phyloP scores from a whole-genome alignment of 2,797 vertebrate genomes.

The Chelmon rostratus region DNA sequence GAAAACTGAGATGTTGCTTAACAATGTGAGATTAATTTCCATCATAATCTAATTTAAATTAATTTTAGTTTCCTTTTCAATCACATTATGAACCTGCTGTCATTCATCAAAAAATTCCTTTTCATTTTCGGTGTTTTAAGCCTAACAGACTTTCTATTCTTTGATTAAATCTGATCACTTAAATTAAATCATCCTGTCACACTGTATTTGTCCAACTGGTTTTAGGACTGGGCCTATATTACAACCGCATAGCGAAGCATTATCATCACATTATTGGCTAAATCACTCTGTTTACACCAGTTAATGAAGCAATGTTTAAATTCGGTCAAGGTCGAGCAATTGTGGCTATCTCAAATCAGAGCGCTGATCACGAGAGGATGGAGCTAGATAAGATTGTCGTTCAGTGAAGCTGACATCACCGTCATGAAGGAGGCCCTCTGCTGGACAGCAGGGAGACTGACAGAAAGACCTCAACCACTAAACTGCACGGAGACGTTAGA shows the following conservation, averaged over 20 bases:
- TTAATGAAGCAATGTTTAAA: background rate
- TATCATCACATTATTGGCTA: background rate
- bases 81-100: background rate
- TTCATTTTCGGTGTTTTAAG: background rate
- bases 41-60: background rate
- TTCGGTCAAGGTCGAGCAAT: background rate
- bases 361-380: background rate
- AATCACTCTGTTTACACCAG: background rate
- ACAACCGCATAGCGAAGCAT: background rate
- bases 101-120: background rate
- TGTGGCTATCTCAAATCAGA: background rate
- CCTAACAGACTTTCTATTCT: background rate
- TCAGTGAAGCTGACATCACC: background rate
- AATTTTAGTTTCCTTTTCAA: background rate
- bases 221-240: background rate
- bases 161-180: background rate
- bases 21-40: background rate
- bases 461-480: background rate
- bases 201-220: background rate
- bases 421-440: slow-evolving; percentile 51
- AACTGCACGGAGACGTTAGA: background rate
- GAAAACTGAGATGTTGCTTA: background rate
- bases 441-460: slow-evolving; percentile 42
- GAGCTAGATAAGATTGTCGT: background rate
- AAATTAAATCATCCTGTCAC: background rate